Evolutionary conservation across 1,140 invertebrate genomes (phyloP), one percentile per base, ranked within the genome.

Genomic region (Neotoxoptera formosana): DNA sequence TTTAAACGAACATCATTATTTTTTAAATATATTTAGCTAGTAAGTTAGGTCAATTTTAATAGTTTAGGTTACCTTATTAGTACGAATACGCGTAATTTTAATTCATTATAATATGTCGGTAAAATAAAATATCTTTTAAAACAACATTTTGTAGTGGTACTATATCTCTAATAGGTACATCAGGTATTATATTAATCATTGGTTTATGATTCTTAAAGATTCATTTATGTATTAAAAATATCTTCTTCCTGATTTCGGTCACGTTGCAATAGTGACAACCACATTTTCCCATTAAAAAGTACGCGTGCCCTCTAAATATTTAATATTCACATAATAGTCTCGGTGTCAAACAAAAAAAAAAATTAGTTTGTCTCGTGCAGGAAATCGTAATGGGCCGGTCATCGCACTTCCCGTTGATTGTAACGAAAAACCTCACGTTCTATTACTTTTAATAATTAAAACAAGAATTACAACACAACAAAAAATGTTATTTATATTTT

Each of bases 371-470:
- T 93, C 88, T n/a, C 36, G 34, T 41, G 36, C 91, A 93, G 91
- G 91, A 93, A 84, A 93, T 93, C 76, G 36, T 93, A 86, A 93
- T 93, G 48, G 67, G 67, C 20, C 67, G 91, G 91, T 93, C 91
- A 93, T 93, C 60, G 91, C 91, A 93, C 91, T 93, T 93, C 91
- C 91, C 91, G 76, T 76, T 51, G 90, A 30, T 91, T 83, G 45
- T 67, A 90, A 90, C 60, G 89, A 67, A 90, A 90, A 90, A 67
- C 7, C 60, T 90, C 89, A 90, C 89, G 53, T 90, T 90, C 56
- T n/a, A 76, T 90, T 90, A 60, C 34, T 21, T n/a, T 67, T 67
- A 41, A 90, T 90, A 90, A 90, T 90, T 88, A 88, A 88, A 53
- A 51, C 47, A 88, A 88, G 30, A 88, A 88, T 88, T 86, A 47